phyloP scores from a whole-genome alignment of 1,140 invertebrate species.

The Protaetia brevitarsis region DNA sequence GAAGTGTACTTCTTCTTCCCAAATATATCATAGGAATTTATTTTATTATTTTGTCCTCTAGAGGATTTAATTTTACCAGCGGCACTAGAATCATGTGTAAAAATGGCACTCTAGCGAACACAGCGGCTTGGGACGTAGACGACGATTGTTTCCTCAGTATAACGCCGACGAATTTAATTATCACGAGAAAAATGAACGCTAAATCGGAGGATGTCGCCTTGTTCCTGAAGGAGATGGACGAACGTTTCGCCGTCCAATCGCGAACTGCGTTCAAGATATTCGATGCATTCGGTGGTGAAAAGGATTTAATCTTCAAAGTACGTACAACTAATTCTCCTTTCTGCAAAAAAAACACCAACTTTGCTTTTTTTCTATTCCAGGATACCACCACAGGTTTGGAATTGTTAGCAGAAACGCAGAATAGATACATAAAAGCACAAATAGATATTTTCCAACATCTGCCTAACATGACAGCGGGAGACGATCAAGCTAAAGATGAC shows the following conservation, averaged over 20 bases:
- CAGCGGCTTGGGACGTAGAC: neutral
- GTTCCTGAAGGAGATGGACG: neutral
- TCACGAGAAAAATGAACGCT: neutral
- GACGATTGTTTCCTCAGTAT: neutral
- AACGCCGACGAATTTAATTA: neutral
- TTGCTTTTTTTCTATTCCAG: neutral
- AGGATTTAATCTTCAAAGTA: neutral
- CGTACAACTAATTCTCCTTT: no score
- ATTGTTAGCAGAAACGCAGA: neutral
- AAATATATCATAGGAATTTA: no score
- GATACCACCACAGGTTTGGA: neutral
- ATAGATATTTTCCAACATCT: neutral
- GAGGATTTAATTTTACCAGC: no score
- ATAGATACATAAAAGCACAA: neutral
- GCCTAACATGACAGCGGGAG: neutral
- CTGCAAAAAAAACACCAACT: neutral
- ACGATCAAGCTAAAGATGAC: no score
- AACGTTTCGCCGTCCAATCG: neutral
- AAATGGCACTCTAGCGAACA: no score
- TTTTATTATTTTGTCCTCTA: no score
- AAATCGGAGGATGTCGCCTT: neutral
- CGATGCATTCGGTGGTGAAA: neutral
- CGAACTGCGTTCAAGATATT: neutral
- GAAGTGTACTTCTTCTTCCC: no score
- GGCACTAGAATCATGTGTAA: no score